Conservation (phyloP, 2,113 vertebrate species). For the Engraulis encrasicolus region DNA sequence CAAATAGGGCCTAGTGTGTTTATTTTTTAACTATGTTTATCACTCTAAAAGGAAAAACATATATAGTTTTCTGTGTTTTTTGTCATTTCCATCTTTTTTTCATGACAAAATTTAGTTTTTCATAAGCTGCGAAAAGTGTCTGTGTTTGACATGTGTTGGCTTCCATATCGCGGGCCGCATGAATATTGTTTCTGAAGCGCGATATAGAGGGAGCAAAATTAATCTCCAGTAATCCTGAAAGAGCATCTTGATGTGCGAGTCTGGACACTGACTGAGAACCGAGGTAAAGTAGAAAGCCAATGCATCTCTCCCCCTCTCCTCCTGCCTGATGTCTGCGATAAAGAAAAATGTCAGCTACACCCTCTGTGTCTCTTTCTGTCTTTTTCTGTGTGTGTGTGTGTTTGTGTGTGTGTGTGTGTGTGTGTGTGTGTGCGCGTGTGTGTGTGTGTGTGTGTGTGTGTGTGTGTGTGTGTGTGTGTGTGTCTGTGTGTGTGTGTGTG, state of each 20-base stretch:
- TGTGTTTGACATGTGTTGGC: conserved; percentile 17
- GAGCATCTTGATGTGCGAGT: conserved; percentile 74
- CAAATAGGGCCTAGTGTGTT: not conserved
- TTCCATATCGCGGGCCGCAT: conserved; percentile 58
- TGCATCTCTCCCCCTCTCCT: conserved; percentile 86
- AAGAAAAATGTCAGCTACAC: conserved; percentile 99
- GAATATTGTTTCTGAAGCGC: conserved; percentile 75
- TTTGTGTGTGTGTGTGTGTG: too few species aligned
- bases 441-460: too few species aligned
- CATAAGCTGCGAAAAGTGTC: not conserved
- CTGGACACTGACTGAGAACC: conserved; percentile 70
- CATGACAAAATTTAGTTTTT: conserved; percentile 61
- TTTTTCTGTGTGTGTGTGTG: too few species aligned
- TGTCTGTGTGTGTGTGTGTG: too few species aligned
- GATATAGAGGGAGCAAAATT: conserved; percentile 68
- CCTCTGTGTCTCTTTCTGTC: not conserved
- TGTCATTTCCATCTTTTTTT: conserved; percentile 34
- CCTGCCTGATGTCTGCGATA: conserved; percentile 94
- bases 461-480: too few species aligned
- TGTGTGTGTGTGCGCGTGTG: too few species aligned
- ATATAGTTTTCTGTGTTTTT: conserved; percentile 23
- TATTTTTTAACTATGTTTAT: not conserved
- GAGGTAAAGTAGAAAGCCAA: conserved; percentile 61
- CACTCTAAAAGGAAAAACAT: conserved; percentile 35
- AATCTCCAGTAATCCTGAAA: conserved; percentile 75